Percentiles rank a stretch among this genome's conserved stretches.
Conservation (phyloP, 2,113 vertebrate species). For the Synchiropus splendidus region DNA sequence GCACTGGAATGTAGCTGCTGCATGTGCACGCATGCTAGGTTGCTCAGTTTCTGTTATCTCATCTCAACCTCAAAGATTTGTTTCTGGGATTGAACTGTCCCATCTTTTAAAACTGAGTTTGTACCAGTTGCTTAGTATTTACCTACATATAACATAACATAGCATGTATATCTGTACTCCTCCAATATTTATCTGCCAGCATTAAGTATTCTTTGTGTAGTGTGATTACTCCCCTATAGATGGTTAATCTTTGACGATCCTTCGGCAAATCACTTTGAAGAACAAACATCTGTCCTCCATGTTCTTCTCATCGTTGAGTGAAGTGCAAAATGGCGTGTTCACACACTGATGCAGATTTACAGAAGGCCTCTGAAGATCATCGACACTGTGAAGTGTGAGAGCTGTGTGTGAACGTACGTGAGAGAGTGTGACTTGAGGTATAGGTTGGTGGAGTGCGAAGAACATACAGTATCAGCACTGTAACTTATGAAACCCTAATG, state of each 20-base stretch:
- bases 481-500: no score
- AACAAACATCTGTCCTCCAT: conserved; percentile 10
- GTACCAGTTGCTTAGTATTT: no score
- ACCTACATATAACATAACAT: no score
- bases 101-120: background rate
- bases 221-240: no score
- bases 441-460: background rate
- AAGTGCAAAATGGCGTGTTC: conserved; percentile 36
- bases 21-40: background rate
- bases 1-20: no score
- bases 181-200: no score
- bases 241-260: no score
- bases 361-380: conserved; percentile 39
- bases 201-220: no score
- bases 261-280: no score
- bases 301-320: conserved; percentile 22
- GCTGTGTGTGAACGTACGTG: conserved; percentile 14
- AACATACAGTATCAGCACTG: no score
- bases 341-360: conserved; percentile 38
- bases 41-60: background rate
- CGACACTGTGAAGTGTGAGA: conserved; percentile 40
- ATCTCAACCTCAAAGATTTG: conserved; percentile 14
- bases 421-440: conserved; percentile 13
- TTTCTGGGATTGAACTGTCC: conserved; percentile 5
- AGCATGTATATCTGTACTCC: no score